Evolutionary conservation across 2,888 invertebrate species (phyloP).

Genomic region (Acanthosepion esculentum): DNA sequence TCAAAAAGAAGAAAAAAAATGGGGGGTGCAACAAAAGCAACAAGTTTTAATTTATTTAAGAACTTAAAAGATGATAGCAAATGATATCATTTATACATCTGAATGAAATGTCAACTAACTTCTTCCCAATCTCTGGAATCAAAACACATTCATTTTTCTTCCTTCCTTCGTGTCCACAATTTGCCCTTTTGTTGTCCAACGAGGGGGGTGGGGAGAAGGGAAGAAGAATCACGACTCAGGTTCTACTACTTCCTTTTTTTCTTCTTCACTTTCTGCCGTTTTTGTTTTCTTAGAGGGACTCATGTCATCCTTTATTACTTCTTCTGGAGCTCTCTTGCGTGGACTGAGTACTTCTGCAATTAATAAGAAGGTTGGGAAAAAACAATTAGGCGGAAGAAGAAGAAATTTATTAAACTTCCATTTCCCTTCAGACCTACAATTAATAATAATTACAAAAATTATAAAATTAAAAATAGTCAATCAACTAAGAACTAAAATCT

Average conservation of each 20-base stretch:
- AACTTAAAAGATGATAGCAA: conserved; percentile 44
- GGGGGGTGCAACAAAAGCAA: conserved; percentile 35
- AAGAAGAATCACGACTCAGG: conserved; percentile 41
- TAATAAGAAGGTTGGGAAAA: not conserved
- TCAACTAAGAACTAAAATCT: too few species aligned
- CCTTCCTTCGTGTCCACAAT: not conserved
- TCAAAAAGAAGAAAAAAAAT: not conserved
- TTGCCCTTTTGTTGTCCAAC: not conserved
- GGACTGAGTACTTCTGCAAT: not conserved
- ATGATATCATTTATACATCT: conserved; percentile 43
- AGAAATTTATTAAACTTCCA: too few species aligned
- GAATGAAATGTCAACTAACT: conserved; percentile 43
- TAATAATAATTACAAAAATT: too few species aligned
- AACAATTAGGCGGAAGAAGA: not conserved
- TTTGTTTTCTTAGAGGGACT: conserved; percentile 41
- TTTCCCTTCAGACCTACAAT: too few species aligned
- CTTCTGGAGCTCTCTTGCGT: conserved; percentile 33
- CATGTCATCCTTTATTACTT: conserved; percentile 21
- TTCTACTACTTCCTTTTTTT: conserved; percentile 42
- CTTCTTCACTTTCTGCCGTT: not conserved
- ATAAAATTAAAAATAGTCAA: not conserved
- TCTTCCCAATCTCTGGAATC: not conserved
- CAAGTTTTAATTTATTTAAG: conserved; percentile 44
- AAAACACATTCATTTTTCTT: not conserved
- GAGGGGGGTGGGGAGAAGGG: not conserved